A percentile compares a stretch with the other conserved stretches of the same genome.
Conservation (phyloP, 2,797 vertebrate species). For the Ctenochaetus hawaiiensis region DNA sequence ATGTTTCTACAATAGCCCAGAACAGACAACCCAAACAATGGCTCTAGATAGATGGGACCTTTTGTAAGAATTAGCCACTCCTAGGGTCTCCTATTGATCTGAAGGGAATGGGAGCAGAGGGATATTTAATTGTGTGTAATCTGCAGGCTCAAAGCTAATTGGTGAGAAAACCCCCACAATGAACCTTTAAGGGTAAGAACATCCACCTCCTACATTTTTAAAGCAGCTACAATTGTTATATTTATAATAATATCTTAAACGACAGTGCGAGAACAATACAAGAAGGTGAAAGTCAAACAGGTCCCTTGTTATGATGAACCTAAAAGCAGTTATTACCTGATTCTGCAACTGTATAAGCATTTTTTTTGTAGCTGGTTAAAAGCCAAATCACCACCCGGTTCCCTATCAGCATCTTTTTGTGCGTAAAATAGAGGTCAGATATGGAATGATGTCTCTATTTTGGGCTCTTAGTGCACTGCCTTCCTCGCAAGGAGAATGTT, state of each 20-base stretch:
- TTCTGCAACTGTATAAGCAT: neutral
- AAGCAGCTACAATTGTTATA: neutral
- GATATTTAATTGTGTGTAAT: too few relatives aligned
- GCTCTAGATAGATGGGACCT: too few relatives aligned
- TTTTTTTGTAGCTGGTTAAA: slow-evolving; percentile 2
- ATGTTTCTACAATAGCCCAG: too few relatives aligned
- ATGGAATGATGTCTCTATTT: slow-evolving; percentile 57
- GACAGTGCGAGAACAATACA: neutral
- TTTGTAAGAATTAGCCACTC: too few relatives aligned
- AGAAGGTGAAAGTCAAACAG: neutral
- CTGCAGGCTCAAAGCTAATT: too few relatives aligned
- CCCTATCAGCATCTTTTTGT: slow-evolving; percentile 2
- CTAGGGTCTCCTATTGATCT: too few relatives aligned
- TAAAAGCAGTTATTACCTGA: neutral
- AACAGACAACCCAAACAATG: too few relatives aligned
- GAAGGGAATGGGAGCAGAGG: too few relatives aligned
- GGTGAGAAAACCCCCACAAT: too few relatives aligned
- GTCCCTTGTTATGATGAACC: neutral
- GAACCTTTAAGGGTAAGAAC: too few relatives aligned
- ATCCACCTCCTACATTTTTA: neutral
- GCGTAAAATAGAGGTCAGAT: slow-evolving; percentile 1
- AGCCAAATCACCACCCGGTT: slow-evolving; percentile 17
- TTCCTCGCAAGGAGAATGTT: slow-evolving; percentile 63
- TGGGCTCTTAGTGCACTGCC: slow-evolving; percentile 46
- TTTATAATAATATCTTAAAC: neutral